Evolutionary conservation across 1,140 invertebrate species (phyloP).

Genomic region (Drosophila auraria): DNA sequence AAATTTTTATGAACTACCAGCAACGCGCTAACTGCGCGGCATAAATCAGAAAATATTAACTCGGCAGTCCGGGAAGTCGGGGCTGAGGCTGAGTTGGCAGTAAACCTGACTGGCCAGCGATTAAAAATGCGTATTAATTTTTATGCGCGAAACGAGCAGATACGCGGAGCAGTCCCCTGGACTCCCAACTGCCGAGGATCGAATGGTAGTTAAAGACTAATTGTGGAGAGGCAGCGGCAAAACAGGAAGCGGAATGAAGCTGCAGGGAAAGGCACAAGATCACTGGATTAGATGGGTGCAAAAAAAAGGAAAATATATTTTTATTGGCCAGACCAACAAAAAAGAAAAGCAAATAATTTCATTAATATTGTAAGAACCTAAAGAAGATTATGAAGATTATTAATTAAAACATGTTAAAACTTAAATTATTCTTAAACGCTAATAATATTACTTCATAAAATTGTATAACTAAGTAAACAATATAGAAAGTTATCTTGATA

Average conservation of each 20-base stretch:
- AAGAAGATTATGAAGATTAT: too few species aligned
- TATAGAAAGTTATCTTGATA: not conserved
- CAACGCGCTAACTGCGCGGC: conserved; percentile 21
- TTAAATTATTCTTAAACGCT: too few species aligned
- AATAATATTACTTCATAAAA: too few species aligned
- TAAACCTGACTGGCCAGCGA: conserved; percentile 45
- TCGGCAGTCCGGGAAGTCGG: not conserved
- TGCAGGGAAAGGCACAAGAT: not conserved
- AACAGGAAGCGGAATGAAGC: not conserved
- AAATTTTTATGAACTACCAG: conserved; percentile 73
- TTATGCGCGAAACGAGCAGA: conserved; percentile 70
- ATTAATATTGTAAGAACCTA: too few species aligned
- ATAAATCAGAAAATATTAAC: conserved; percentile 61
- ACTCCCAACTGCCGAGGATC: conserved; percentile 5
- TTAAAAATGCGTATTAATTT: conserved; percentile 80
- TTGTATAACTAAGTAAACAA: too few species aligned
- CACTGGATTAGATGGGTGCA: not conserved
- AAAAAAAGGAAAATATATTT: not conserved
- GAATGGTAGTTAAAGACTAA: conserved; percentile 19
- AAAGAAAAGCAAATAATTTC: too few species aligned
- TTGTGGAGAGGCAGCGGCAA: not conserved
- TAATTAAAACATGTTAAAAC: too few species aligned
- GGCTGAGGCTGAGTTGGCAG: not conserved
- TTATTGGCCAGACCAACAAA: too few species aligned
- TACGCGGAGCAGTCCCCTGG: conserved; percentile 29